These are phyloP conservation scores for Gastrophryne carolinensis DNA, from an alignment of 2,797 vertebrate genomes.

Conservation along the genomic window DNA sequence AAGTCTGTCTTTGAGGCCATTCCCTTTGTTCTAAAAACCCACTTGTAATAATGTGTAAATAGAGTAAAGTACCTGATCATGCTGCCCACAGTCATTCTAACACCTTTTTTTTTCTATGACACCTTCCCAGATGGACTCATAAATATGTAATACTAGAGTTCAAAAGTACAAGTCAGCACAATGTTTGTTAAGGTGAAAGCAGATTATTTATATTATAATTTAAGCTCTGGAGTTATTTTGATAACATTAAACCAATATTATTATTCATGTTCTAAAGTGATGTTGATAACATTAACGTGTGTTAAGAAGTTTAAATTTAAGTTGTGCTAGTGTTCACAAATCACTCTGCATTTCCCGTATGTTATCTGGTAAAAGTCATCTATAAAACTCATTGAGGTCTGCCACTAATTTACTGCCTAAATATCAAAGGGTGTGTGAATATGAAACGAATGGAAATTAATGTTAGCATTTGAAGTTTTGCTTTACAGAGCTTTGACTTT, in stretches of 20 bases:
- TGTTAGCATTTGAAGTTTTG: background rate
- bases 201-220: background rate
- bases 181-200: background rate
- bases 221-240: background rate
- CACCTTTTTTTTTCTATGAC: too few species aligned
- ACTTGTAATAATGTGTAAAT: too few species aligned
- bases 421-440: background rate
- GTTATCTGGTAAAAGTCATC: background rate
- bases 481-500: background rate
- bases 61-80: too few species aligned
- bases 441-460: background rate
- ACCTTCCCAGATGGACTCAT: too few species aligned
- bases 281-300: background rate
- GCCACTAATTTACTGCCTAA: background rate
- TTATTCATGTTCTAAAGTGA: background rate
- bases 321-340: background rate
- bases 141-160: too few species aligned
- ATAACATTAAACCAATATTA: background rate
- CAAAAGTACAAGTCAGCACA: background rate
- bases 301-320: background rate
- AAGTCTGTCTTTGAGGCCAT: too few species aligned
- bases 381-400: background rate
- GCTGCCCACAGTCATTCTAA: too few species aligned
- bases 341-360: background rate
- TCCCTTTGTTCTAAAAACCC: too few species aligned